These are phyloP conservation scores for Mirza zaza DNA, from an alignment of 2,113 vertebrate genomes.

Conservation along the genomic window DNA sequence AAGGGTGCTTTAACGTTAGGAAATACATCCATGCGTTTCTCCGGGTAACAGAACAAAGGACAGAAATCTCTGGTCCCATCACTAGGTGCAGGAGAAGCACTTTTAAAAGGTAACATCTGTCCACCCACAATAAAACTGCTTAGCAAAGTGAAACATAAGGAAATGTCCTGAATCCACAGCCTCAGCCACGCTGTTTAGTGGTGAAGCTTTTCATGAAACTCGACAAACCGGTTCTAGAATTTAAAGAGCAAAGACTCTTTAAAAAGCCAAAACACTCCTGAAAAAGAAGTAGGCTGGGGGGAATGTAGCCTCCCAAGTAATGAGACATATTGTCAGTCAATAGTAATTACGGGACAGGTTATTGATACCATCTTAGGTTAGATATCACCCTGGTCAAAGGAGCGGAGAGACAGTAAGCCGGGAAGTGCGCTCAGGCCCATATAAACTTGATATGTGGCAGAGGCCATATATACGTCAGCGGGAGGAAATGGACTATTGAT, in stretches of 20 bases:
- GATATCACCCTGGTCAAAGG: neutral
- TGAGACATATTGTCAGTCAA: neutral
- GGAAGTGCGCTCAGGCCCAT: rapidly evolving
- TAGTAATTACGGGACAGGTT: neutral
- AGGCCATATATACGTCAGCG: rapidly evolving
- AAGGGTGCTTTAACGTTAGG: neutral
- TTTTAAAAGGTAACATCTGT: neutral
- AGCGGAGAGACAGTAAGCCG: too few relatives aligned
- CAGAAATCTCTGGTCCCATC: neutral
- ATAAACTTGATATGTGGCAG: too few relatives aligned
- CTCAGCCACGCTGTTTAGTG: rapidly evolving
- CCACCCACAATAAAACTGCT: rapidly evolving
- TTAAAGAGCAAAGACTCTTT: neutral
- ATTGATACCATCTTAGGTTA: neutral
- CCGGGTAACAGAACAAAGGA: neutral
- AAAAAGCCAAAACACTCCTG: neutral
- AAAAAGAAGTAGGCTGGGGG: too few relatives aligned
- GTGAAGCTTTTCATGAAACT: too few relatives aligned
- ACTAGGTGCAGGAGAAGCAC: neutral
- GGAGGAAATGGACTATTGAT: neutral
- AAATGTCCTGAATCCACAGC: neutral
- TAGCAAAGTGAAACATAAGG: neutral
- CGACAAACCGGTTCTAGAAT: neutral
- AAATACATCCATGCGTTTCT: neutral
- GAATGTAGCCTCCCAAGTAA: neutral